Conservation (phyloP, 2,888 invertebrate species). For the Stegophylla sp. region DNA sequence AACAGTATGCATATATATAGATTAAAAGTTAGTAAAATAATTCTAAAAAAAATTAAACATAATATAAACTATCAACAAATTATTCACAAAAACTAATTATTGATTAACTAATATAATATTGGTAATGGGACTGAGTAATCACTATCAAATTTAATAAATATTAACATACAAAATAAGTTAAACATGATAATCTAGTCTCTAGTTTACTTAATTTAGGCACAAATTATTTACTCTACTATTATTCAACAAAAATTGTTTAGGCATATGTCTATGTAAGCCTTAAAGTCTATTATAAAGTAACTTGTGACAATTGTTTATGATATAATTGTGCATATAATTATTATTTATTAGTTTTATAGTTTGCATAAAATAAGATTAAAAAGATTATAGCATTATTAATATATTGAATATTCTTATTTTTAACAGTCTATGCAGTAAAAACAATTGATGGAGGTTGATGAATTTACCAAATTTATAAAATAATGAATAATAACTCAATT, state of each 20-base stretch:
- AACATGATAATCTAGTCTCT: conserved; percentile 30
- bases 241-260: neutral
- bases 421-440: conserved; percentile 51
- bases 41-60: neutral
- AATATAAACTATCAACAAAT: conserved; percentile 32
- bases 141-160: conserved; percentile 1
- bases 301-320: conserved; percentile 15
- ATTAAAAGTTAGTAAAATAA: neutral
- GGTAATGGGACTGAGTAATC: neutral
- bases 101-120: neutral
- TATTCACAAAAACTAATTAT: conserved; percentile 26
- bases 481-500: neutral
- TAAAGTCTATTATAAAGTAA: conserved; percentile 13
- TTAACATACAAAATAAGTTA: neutral
- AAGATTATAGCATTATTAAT: conserved; percentile 7
- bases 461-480: conserved; percentile 6
- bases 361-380: neutral
- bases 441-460: conserved; percentile 29
- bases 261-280: neutral
- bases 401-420: conserved; percentile 27
- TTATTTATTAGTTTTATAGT: neutral
- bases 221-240: neutral
- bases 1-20: no score
- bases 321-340: conserved; percentile 23
- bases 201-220: conserved; percentile 13